phyloP scores from a whole-genome alignment of 1,140 invertebrate species.

The Heliconius congener region DNA sequence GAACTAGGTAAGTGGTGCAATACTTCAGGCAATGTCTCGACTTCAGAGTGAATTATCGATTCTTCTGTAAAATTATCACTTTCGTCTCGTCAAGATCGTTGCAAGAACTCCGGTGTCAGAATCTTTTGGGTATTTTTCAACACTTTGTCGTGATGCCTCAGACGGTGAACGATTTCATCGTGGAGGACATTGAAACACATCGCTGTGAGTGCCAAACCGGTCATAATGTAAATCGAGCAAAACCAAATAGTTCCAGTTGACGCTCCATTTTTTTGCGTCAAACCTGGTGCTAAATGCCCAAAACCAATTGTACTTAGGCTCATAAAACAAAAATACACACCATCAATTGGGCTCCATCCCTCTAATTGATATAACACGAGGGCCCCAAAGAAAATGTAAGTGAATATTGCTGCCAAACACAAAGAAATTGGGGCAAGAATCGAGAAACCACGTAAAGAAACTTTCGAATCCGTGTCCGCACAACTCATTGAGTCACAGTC shows the following conservation, averaged over 20 bases:
- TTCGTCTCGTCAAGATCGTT: slow-evolving; percentile 75
- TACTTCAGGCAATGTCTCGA: slow-evolving; percentile 70
- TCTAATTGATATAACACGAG: slow-evolving; percentile 93
- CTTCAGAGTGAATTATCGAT: slow-evolving; percentile 68
- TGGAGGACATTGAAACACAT: slow-evolving; percentile 99
- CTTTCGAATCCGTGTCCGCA: slow-evolving; percentile 86
- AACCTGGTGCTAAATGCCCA: slow-evolving; percentile 93
- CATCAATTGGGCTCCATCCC: slow-evolving; percentile 93
- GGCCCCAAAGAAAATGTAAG: slow-evolving; percentile 93
- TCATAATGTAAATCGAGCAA: slow-evolving; percentile 97
- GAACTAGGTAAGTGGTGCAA: slow-evolving; percentile 64
- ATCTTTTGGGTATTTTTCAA: slow-evolving; percentile 71
- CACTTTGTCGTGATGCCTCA: slow-evolving; percentile 83
- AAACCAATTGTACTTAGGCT: slow-evolving; percentile 96
- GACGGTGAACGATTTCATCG: slow-evolving; percentile 92
- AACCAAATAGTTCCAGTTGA: slow-evolving; percentile 89
- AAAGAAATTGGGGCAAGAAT: slow-evolving; percentile 89
- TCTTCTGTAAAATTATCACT: slow-evolving; percentile 75
- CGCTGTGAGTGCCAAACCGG: slow-evolving; percentile 97
- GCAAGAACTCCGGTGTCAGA: slow-evolving; percentile 70
- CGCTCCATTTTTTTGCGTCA: slow-evolving; percentile 83
- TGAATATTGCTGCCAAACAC: slow-evolving; percentile 89
- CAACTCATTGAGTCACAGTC: slow-evolving; percentile 87
- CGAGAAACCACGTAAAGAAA: slow-evolving; percentile 87
- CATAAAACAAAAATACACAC: slow-evolving; percentile 97